A percentile compares a stretch with the other conserved stretches of the same genome.
phyloP scores from a whole-genome alignment of 2,113 vertebrate species.

The Microcebus tavaratra region DNA sequence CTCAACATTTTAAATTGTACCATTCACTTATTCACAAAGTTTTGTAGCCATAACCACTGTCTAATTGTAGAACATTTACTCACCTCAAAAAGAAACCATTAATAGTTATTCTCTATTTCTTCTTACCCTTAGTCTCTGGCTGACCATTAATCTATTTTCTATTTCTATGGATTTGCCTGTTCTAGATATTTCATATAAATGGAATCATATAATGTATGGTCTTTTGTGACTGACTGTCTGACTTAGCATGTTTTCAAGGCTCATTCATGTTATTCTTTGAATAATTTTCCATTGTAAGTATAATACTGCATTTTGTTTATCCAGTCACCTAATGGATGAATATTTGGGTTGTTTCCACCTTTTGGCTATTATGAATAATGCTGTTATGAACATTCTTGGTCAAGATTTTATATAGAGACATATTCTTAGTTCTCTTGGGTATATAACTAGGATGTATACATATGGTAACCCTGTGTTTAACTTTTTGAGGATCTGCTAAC shows the following conservation, averaged over 20 bases:
- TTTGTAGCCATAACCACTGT: not conserved
- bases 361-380: not conserved
- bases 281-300: not conserved
- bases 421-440: not conserved
- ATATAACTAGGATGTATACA: not conserved
- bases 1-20: not conserved
- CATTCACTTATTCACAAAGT: not conserved
- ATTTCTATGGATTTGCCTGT: not conserved
- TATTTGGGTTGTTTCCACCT: not conserved
- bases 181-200: not conserved
- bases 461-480: not conserved
- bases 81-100: not conserved
- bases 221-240: not conserved
- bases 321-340: not conserved
- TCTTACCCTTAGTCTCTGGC: not conserved
- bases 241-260: not conserved
- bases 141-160: not conserved
- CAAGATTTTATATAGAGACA: not conserved
- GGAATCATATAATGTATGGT: not conserved
- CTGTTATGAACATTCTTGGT: not conserved
- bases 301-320: not conserved
- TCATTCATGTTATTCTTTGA: constrained; percentile 26
- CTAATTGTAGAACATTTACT: constrained; percentile 33
- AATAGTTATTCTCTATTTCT: not conserved
- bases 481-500: not conserved